Base-by-base conservation (phyloP, 2,797 vertebrate genomes). In the Pseudocheirus occidentalis region DNA sequence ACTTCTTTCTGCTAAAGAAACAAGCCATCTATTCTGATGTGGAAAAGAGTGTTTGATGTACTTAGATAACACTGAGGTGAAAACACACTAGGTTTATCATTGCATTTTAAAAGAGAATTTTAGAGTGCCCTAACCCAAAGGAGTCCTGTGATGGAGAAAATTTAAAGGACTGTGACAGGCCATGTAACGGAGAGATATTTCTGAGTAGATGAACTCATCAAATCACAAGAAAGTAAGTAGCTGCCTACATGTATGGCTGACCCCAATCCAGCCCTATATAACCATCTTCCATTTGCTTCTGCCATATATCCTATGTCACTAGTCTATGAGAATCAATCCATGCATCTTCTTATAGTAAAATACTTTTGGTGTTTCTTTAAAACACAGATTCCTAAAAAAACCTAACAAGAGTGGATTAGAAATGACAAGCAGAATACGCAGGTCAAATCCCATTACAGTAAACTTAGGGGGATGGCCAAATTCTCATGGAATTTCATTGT, bases 21-120 rank as follows among this genome's bases (percentile, higher is more conserved):
- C 4, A 62, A 28, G 90, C 56, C 66, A n/a, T 93, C 53, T 92
- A 0, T 90, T 16, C 90, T 95, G 1, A 92, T 95, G 56, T 50
- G n/a, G 92, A 95, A 95, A 91, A 93, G 40, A 90, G 31, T 87
- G 1, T 92, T 81, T 59, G 94, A 87, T 81, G 66, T 46, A 81
- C n/a, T 40, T 81, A 46, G 6, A 24, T 81, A 81, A 46, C 56
- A 40, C 21, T 55, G 90, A 18, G 93, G 5, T 92, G 16, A 90
- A 55, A 34, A 93, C 95, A 50, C 58, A 55, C n/a, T 96, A 91
- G 27, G 50, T 14, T 94, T 34, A 21, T 92, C 73, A 34, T 94
- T 96, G 62, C 96, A 93, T 94, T 92, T 91, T 94, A 50, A 96
- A 95, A 92, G 40, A 1, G 92, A 94, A 27, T 91, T 90, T 92